Conservation (phyloP, 2,113 vertebrate genomes). For the Oreotragus oreotragus region DNA sequence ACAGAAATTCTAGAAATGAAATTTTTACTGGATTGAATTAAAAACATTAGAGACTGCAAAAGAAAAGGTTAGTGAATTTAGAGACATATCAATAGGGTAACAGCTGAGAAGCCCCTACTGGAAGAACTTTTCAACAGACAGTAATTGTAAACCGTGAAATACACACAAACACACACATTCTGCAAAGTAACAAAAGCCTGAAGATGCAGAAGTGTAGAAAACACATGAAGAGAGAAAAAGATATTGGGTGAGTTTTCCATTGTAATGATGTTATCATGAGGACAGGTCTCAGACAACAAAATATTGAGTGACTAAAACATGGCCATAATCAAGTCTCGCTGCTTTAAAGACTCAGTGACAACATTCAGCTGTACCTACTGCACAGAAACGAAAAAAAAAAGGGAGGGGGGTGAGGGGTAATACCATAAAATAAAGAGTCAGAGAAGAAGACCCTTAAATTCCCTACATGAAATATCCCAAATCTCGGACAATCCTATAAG, state of each 20-base stretch:
- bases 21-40: neutral
- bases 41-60: neutral
- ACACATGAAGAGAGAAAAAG: neutral
- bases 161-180: neutral
- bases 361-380: neutral
- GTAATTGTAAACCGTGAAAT: neutral
- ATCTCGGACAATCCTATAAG: neutral
- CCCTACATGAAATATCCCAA: neutral
- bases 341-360: neutral
- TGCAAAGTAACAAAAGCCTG: neutral
- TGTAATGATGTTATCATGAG: neutral
- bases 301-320: neutral
- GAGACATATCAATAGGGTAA: neutral
- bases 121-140: neutral
- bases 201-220: neutral
- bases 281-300: neutral
- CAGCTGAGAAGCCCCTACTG: neutral
- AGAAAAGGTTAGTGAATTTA: neutral
- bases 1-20: neutral
- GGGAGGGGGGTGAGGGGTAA: rapidly evolving
- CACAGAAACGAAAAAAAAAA: neutral
- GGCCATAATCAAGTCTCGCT: neutral
- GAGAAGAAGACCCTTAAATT: neutral
- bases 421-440: neutral
- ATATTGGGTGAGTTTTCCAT: neutral